phyloP scores from a whole-genome alignment of 2,888 invertebrate species.

The Nemotelus pantherinus region DNA sequence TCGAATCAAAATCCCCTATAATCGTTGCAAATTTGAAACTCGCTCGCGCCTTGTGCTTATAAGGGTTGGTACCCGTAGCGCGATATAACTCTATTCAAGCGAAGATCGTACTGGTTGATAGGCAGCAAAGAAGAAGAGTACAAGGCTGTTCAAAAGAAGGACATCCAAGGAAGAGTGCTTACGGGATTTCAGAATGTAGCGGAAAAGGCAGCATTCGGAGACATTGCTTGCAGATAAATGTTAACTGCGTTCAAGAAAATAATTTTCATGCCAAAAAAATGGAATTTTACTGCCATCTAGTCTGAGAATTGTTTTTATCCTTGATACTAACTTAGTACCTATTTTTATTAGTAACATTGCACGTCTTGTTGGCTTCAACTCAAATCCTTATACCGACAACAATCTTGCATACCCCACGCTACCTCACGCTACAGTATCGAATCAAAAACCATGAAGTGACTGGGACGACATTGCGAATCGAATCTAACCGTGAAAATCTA shows the following conservation, averaged over 20 bases:
- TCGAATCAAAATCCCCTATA: constrained; percentile 32
- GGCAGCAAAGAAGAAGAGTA: constrained; percentile 1
- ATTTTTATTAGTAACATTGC: no score
- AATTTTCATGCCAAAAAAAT: neutral
- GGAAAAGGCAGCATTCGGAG: neutral
- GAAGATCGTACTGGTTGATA: constrained; percentile 27
- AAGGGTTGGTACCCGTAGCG: neutral
- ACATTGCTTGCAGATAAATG: neutral
- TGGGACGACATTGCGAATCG: neutral
- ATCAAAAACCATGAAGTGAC: neutral
- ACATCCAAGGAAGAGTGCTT: neutral
- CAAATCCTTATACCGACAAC: neutral
- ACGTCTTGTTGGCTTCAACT: neutral
- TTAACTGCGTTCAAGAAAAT: neutral
- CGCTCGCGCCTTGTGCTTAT: constrained; percentile 1
- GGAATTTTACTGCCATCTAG: no score
- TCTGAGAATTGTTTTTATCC: no score
- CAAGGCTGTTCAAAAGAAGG: neutral
- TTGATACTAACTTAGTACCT: no score
- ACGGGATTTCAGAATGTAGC: neutral
- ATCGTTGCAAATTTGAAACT: constrained; percentile 40
- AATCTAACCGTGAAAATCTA: constrained; percentile 19
- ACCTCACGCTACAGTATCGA: neutral
- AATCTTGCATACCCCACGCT: no score
- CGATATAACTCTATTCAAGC: constrained; percentile 5